Base-by-base conservation (phyloP, 2,797 vertebrate genomes). In the Fistularia commersonii region DNA sequence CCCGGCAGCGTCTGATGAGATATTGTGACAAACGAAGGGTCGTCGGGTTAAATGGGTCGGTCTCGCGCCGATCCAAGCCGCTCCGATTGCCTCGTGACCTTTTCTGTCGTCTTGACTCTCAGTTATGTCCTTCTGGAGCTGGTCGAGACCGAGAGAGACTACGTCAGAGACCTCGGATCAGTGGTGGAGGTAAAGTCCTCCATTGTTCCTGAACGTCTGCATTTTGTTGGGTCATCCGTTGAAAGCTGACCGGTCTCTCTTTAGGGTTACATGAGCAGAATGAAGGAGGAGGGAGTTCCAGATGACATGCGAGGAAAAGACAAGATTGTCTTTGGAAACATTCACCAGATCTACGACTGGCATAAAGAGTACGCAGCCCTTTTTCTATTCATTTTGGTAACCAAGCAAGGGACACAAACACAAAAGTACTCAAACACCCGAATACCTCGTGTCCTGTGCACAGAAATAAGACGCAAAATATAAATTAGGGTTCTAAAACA, bases 221-320 rank as follows among this genome's bases (percentile, higher is more conserved):
- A 2, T n/a, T 40, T n/a, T 12, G n/a, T 3, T n/a, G 13, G 6
- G 6, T 40, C 43, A 56, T 33, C 0, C 10, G 11, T 41, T 4
- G 8, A 40, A 40, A 12, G 39, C 39, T 8, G 0, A 13, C 13
- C 46, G 32, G 64, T 8, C 32, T 83, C 4, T 5, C 41, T 79
- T 32, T 66, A 99, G 96, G 96, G 96, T 66, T 99, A 99, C 79
- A 98, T 99, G 92, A 92, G 91, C 76, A 92, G 96, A 54, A 99
- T 99, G 97, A 98, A 95, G 66, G 97, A 99, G 80, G 97, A 99
- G 35, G 95, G 95, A 0, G 95, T 97, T 66, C 96, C 96, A 0
- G 97, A 99, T 48, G 97, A 99, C 85, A 98, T 99, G 97, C 95
- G 94, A 85, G 97, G 96, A 75, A 99, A 99, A 88, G 96, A 99